Evolutionary conservation across 2,797 vertebrate species (phyloP), one percentile per base, ranked within the genome.

Genomic region (Echeneis naucrates): DNA sequence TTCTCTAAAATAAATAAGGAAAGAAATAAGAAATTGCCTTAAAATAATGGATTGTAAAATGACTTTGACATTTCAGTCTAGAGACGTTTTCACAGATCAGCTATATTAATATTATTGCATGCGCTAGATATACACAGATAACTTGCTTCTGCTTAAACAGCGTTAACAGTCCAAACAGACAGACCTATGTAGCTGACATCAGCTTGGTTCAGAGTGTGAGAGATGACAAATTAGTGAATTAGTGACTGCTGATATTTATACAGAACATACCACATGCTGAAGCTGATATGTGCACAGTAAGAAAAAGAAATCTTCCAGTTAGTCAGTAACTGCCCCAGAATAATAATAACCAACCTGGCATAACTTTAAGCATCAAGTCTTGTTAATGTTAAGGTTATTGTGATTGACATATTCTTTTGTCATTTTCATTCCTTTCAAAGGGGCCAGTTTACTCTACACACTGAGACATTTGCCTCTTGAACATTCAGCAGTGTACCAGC

Each of bases 401-500:
- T 24, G n/a, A 51, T 7, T 16, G 10, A 21, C 4, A 44, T 24
- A 30, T 32, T 50, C 33, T 27, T 45, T 16, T 2, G 21, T 5
- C 19, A 4, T 51, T 45, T 38, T 10, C 0, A 4, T 33, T 52
- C 9, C 35, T 44, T 44, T 44, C 17, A 44, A 44, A 44, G 19
- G 40, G 11, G 9, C 2, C 9, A 37, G 8, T 47, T 26, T 2
- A 11, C 38, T 58, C 59, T 17, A 68, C 33, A 48, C 21, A 53
- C 16, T 64, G 38, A 61, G 12, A 23, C 8, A 5, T 72, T 70
- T 72, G 5, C 1, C 3, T 53, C 13, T 37, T 26, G 2, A 61
- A 35, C 56, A 38, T 72, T 50, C 8, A 76, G 62, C 59, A 47
- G 35, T n/a, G 21, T 5, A 23, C 10, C 45, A 63, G 35, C 66